Conservation (phyloP, 2,888 invertebrate species). For the Cinara cedri region DNA sequence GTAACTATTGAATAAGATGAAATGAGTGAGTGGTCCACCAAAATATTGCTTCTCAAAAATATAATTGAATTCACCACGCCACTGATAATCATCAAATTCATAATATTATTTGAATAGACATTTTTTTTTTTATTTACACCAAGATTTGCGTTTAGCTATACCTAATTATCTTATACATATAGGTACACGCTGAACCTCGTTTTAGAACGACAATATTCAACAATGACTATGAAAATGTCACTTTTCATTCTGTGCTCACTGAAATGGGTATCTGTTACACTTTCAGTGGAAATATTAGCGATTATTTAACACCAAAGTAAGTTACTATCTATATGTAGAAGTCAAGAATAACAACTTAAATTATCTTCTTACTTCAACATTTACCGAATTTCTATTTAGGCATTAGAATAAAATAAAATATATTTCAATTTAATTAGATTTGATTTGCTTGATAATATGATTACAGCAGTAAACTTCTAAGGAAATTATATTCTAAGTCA, state of each 20-base stretch:
- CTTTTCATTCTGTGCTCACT: conserved; percentile 64
- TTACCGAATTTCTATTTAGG: no score
- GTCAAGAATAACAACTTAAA: no score
- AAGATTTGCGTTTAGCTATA: background rate
- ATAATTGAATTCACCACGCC: no score
- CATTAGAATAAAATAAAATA: no score
- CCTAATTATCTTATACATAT: background rate
- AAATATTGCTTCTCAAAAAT: no score
- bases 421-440: no score
- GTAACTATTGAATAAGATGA: no score
- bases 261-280: conserved; percentile 72
- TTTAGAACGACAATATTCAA: conserved; percentile 60
- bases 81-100: no score
- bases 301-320: conserved; percentile 66
- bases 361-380: no score
- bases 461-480: conserved; percentile 36
- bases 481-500: conserved; percentile 59
- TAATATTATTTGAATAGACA: no score
- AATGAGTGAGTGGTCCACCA: no score
- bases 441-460: background rate
- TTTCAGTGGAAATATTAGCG: conserved; percentile 69
- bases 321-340: conserved; percentile 57
- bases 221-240: conserved; percentile 58
- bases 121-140: no score
- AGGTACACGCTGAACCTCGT: conserved; percentile 59